Evolutionary conservation across 2,888 invertebrate species (phyloP).

Genomic region (Eucera pruinosa): DNA sequence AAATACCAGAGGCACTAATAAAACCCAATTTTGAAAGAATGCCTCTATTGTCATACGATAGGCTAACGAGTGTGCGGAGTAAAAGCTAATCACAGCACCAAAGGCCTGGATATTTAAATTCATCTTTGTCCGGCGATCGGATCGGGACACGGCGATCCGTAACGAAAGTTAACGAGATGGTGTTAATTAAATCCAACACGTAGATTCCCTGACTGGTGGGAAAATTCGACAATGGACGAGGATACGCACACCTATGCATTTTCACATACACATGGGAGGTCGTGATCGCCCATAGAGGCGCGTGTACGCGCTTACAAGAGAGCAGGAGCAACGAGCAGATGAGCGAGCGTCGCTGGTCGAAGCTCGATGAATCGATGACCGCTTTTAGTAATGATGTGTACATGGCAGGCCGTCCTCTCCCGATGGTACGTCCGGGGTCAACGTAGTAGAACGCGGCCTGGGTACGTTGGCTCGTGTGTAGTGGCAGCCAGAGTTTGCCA

Average conservation of each 20-base stretch:
- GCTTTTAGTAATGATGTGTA: conserved; percentile 77
- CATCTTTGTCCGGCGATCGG: conserved; percentile 31
- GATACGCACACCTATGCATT: not conserved
- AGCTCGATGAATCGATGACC: conserved; percentile 72
- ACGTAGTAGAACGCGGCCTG: conserved; percentile 64
- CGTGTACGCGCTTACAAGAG: conserved; percentile 39
- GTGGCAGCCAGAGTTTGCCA: conserved; percentile 76
- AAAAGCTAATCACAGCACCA: conserved; percentile 33
- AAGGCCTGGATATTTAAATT: conserved; percentile 47
- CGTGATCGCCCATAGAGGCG: conserved; percentile 11
- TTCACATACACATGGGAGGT: not conserved
- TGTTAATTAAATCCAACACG: conserved; percentile 72
- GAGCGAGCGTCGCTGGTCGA: conserved; percentile 59
- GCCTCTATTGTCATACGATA: too few species aligned
- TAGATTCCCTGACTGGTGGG: conserved; percentile 59
- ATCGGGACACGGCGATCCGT: conserved; percentile 50
- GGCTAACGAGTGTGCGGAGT: conserved; percentile 32
- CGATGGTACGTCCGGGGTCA: conserved; percentile 66
- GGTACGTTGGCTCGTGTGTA: conserved; percentile 74
- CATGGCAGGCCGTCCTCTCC: conserved; percentile 70
- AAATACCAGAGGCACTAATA: not conserved
- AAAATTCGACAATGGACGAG: conserved; percentile 71
- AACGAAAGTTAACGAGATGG: conserved; percentile 73
- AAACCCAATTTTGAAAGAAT: too few species aligned
- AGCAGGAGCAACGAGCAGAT: conserved; percentile 45